A percentile compares a stretch with the other conserved stretches of the same genome.
These are phyloP conservation scores for Gerris lacustris DNA, from an alignment of 2,888 invertebrate genomes.

Conservation along the genomic window DNA sequence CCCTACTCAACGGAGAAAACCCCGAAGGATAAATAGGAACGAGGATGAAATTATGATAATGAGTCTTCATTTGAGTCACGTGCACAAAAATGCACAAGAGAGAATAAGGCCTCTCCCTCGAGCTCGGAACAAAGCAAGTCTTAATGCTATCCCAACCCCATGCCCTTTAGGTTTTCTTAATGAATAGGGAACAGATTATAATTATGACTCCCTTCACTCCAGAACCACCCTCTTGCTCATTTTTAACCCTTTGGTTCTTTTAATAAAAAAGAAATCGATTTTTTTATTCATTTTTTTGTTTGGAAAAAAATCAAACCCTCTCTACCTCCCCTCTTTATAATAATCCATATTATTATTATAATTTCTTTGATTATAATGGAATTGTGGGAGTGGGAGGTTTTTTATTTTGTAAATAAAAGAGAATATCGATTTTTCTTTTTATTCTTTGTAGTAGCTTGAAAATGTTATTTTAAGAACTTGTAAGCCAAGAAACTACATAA, in stretches of 20 bases:
- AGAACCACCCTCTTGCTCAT: neutral
- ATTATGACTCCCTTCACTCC: neutral
- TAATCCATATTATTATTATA: too few relatives aligned
- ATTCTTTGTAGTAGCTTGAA: too few relatives aligned
- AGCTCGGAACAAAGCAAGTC: neutral
- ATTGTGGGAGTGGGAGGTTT: too few relatives aligned
- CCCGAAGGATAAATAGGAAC: too few relatives aligned
- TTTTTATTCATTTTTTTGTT: neutral
- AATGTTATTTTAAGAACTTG: too few relatives aligned
- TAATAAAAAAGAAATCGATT: neutral
- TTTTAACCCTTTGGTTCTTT: neutral
- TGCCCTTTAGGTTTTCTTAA: neutral
- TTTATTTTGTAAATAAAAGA: too few relatives aligned
- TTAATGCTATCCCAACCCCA: neutral
- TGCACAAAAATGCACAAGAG: neutral
- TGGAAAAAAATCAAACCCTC: too few relatives aligned
- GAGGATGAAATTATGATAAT: neutral
- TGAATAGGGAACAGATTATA: conserved; percentile 5
- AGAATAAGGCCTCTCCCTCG: neutral
- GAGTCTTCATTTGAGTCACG: conserved; percentile 2
- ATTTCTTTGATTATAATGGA: too few relatives aligned
- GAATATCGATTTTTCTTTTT: too few relatives aligned
- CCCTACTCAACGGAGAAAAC: too few relatives aligned
- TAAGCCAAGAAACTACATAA: too few relatives aligned
- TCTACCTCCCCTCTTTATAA: too few relatives aligned